Evolutionary conservation across 2,888 invertebrate species (phyloP), one percentile per base, ranked within the genome.

Genomic region (Osmoderma eremita): DNA sequence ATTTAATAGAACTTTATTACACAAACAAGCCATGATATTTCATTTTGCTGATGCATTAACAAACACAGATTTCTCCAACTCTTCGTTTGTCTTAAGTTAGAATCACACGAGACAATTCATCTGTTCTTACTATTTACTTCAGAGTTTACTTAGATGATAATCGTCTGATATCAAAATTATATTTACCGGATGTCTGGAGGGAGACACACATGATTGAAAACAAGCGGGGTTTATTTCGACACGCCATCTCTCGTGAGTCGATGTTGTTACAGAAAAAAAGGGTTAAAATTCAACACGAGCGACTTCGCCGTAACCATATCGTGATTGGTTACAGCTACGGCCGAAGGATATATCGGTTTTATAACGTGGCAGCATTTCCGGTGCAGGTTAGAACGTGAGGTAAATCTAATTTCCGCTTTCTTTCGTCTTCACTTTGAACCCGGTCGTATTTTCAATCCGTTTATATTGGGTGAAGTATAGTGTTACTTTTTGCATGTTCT

Each of bases 331-430:
- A 51, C 42, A 41, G 42, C 51, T 24, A 64, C 63, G 53, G 38
- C 42, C 42, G 12, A 41, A 53, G 53, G 53, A 51, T 65, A 5
- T 53, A 64, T 48, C 48, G 53, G 41, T 22, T 51, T 42, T 50
- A 42, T 51, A 69, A 71, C 67, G 62, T 69, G 68, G 68, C 65
- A 36, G 67, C 63, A 63, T 65, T 72, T 78, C 77, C 77, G 68
- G 74, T 70, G 65, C 24, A 24, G 42, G 45, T 67, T 67, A 69
- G 70, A 67, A 76, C 77, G 77, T 76, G 77, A 75, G 73, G 70
- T 71, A 74, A 73, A 76, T 76, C 72, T 71, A 74, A 76, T 77
- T 76, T 77, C 77, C 77, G 73, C 75, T 72, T 66, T 30, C 30
- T 30, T 30, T 51, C 42, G 74, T 75, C 74, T 76, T 76, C 76